Evolutionary conservation across 2,113 vertebrate genomes (phyloP), one percentile per base, ranked within the genome.

Genomic region (Cololabis saira): DNA sequence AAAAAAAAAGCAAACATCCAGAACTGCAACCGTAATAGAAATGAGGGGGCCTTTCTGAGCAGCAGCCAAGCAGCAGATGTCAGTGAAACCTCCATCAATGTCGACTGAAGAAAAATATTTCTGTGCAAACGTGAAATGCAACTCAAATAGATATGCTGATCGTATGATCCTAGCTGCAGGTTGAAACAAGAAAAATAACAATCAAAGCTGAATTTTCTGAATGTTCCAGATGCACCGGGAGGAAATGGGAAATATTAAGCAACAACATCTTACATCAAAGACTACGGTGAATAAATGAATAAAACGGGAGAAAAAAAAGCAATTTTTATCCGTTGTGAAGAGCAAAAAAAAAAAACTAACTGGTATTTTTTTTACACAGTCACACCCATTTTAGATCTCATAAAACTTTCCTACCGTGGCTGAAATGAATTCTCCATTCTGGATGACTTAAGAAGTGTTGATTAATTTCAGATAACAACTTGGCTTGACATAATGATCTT

Each of bases 391-490:
- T 78, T 53, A 60, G 54, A 81, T 81, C 51, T 67, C 68, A 80
- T 77, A 67, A 51, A 81, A 61, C 55, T 66, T 78, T 83, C 18
- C 45, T 43, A 54, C 43, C 43, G 33, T 14, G 33, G 47, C 43
- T 5, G 49, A 43, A 62, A 47, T 68, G 71, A 76, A 83, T 58
- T 71, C 71, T 78, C 12, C 0, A 67, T 76, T 78, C 45, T 49
- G 49, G 52, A 57, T 64, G 70, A 64, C 82, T 76, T 47, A 18
- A 49, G 70, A 76, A 70, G 37, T 69, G 70, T 67, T 68, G 87
- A 84, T 86, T 83, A 75, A 86, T 86, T 83, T 88, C 49, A 75
- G 80, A 89, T 87, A 83, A 61, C 16, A 11, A 21, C 50, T 55
- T 17, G 40, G 71, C 57, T 86, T 73, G 67, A 75, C 76, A 64